Percentiles rank a stretch among this genome's conserved stretches.
phyloP scores from a whole-genome alignment of 2,888 invertebrate genomes.

The Cordilura impudica region DNA sequence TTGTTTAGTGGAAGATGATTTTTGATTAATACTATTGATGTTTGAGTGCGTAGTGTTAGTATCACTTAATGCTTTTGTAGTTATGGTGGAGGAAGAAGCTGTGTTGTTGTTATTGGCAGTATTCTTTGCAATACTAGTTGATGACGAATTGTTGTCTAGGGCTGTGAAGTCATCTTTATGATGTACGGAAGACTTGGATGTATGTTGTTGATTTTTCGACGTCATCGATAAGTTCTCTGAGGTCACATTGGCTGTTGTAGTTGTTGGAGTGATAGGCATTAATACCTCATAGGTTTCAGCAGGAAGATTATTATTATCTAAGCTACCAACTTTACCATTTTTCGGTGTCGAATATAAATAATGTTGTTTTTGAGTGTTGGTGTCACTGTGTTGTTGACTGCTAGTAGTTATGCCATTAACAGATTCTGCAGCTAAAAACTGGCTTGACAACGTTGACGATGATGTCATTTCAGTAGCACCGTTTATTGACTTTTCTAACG shows the following conservation, averaged over 20 bases:
- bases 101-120: no score
- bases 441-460: constrained; percentile 66
- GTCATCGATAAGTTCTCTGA: constrained; percentile 54
- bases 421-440: constrained; percentile 53
- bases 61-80: constrained; percentile 62
- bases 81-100: constrained; percentile 7
- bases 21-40: constrained; percentile 40
- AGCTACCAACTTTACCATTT: no score
- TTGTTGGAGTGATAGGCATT: constrained; percentile 51
- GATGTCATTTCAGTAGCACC: constrained; percentile 73
- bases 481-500: constrained; percentile 58
- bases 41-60: constrained; percentile 56
- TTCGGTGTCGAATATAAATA: constrained; percentile 26
- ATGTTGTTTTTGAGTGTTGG: constrained; percentile 52
- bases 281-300: constrained; percentile 50
- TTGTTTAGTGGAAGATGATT: constrained; percentile 47
- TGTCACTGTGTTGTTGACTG: constrained; percentile 61
- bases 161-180: constrained; percentile 46
- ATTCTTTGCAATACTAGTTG: no score
- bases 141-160: constrained; percentile 42
- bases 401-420: constrained; percentile 52
- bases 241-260: constrained; percentile 6
- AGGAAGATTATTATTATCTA: constrained; percentile 14
- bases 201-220: constrained; percentile 55
- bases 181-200: constrained; percentile 59